Evolutionary conservation across 2,888 invertebrate genomes (phyloP).

Genomic region (Lithophane semibrunnea): DNA sequence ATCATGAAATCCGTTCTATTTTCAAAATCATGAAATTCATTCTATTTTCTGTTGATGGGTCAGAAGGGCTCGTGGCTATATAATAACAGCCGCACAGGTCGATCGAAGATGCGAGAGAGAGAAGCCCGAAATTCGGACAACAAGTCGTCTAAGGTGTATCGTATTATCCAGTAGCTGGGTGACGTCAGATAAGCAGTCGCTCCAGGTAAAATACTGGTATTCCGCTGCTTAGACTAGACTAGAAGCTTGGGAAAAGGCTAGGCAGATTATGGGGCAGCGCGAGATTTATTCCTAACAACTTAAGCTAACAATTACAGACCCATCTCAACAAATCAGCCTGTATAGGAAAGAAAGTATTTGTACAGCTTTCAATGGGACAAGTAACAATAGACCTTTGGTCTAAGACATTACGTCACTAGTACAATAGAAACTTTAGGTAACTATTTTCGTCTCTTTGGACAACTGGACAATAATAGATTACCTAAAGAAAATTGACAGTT

Average conservation of each 20-base stretch:
- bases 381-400: slow-evolving; percentile 43
- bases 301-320: neutral
- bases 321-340: neutral
- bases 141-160: neutral
- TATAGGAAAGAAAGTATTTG: slow-evolving; percentile 52
- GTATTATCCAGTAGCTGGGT: neutral
- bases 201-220: neutral
- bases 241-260: neutral
- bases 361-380: slow-evolving; percentile 40
- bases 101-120: too few relatives aligned
- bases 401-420: slow-evolving; percentile 37
- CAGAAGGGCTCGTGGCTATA: neutral
- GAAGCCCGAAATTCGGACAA: neutral
- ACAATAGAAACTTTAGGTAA: slow-evolving; percentile 31
- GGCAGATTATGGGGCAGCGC: neutral
- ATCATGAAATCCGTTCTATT: neutral
- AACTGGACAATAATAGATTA: slow-evolving; percentile 1
- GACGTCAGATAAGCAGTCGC: neutral
- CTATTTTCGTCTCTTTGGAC: slow-evolving; percentile 5
- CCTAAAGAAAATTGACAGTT: neutral
- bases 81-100: too few relatives aligned
- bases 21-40: neutral
- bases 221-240: neutral
- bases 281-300: neutral
- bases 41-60: neutral